A percentile compares a stretch with the other conserved stretches of the same genome.
Evolutionary conservation across 1,140 invertebrate species (phyloP).

Genomic region (Frieseomelitta varia): DNA sequence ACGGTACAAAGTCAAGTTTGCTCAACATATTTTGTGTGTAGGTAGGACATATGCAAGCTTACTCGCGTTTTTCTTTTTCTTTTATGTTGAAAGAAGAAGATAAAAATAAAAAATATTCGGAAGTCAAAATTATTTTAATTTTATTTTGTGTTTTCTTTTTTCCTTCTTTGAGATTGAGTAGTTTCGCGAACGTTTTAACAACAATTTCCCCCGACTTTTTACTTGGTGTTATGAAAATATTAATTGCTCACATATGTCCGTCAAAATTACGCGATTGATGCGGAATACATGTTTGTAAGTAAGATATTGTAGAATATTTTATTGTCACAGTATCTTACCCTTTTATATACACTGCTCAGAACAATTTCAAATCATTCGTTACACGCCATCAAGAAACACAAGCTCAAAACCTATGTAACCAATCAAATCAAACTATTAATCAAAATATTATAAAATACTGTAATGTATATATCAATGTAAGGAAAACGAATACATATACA

Average conservation of each 20-base stretch:
- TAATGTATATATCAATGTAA: not conserved
- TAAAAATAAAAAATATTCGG: not conserved
- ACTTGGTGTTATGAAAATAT: not conserved
- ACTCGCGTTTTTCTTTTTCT: not conserved
- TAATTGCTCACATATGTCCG: constrained; percentile 7
- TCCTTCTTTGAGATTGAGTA: not conserved
- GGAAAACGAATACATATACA: not conserved
- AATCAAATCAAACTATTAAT: not conserved
- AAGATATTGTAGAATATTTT: constrained; percentile 7
- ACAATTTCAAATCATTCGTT: not conserved
- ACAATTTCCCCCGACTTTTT: not conserved
- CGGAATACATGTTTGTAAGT: not conserved
- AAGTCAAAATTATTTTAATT: not conserved
- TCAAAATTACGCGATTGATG: not conserved
- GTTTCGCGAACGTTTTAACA: not conserved
- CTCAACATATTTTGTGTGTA: constrained; percentile 35
- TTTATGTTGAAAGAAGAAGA: too few species aligned
- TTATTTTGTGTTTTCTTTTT: not conserved
- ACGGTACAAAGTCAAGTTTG: constrained; percentile 21
- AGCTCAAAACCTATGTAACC: too few species aligned
- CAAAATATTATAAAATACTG: not conserved
- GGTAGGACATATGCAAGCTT: not conserved
- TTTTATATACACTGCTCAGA: not conserved
- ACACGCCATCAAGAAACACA: not conserved
- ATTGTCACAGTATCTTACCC: not conserved